phyloP scores from a whole-genome alignment of 2,888 invertebrate species.

The Melipona bicolor region DNA sequence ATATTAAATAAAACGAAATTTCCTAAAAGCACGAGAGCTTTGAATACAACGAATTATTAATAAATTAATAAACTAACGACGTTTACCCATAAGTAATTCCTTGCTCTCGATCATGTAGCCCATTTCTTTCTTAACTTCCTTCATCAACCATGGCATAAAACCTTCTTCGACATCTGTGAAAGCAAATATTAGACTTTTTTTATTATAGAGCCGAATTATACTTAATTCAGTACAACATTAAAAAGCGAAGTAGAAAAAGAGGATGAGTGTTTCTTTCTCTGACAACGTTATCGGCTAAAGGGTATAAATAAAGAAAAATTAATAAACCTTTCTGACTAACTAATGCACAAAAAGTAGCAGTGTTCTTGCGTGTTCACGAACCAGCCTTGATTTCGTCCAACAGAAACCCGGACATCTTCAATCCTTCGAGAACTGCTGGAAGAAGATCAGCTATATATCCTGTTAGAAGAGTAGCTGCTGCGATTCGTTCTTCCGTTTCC shows the following conservation, averaged over 20 bases:
- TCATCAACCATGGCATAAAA: conserved; percentile 95
- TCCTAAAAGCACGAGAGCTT: neutral
- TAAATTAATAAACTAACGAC: neutral
- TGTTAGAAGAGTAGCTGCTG: conserved; percentile 92
- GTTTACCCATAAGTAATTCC: conserved; percentile 90
- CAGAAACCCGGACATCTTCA: conserved; percentile 90
- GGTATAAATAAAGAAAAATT: conserved; percentile 44
- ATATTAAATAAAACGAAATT: neutral
- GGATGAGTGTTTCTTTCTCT: neutral
- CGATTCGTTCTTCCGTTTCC: conserved; percentile 92
- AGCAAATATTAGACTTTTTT: conserved; percentile 65
- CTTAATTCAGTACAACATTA: neutral
- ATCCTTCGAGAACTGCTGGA: conserved; percentile 92
- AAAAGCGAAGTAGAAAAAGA: neutral
- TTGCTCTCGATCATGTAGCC: conserved; percentile 92
- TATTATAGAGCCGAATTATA: neutral
- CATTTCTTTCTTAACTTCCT: conserved; percentile 92
- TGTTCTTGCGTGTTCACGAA: conserved; percentile 73
- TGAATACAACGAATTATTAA: neutral
- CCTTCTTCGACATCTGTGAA: conserved; percentile 89
- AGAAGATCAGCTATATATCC: conserved; percentile 95
- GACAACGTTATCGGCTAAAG: neutral
- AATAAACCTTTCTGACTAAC: conserved; percentile 55
- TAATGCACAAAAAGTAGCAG: conserved; percentile 63
- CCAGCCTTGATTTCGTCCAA: conserved; percentile 87